Conservation (phyloP, 1,140 invertebrate genomes). For the Drosophila mayri region DNA sequence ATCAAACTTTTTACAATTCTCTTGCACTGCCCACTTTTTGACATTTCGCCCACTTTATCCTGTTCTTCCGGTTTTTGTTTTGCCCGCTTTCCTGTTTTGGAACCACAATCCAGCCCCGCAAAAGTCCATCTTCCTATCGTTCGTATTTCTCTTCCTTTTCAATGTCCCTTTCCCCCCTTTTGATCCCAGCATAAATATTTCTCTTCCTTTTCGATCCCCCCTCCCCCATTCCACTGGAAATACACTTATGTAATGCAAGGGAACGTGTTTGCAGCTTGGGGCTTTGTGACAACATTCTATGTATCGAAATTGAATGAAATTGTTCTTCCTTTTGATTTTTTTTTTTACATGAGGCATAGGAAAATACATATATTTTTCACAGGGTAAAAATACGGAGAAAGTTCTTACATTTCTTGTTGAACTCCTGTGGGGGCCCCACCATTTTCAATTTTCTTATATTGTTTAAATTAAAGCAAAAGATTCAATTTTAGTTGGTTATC, state of each 20-base stretch:
- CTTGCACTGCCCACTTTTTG: constrained; percentile 68
- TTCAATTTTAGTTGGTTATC: background rate
- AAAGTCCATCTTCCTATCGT: constrained; percentile 17
- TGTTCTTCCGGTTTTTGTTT: constrained; percentile 83
- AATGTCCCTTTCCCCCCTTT: background rate
- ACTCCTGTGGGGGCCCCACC: background rate
- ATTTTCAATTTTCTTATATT: background rate
- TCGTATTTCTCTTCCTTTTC: background rate
- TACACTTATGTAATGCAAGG: constrained; percentile 70
- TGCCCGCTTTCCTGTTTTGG: constrained; percentile 79
- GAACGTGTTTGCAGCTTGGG: constrained; percentile 70
- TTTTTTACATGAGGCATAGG: background rate
- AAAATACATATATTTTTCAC: background rate
- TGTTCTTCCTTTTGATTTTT: constrained; percentile 19
- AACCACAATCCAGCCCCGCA: constrained; percentile 74
- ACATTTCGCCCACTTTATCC: constrained; percentile 83
- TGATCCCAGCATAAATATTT: background rate
- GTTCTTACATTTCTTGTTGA: constrained; percentile 5
- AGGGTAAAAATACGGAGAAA: background rate
- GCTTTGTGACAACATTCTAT: constrained; percentile 72
- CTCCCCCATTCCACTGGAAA: constrained; percentile 1
- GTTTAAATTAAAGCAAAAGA: background rate
- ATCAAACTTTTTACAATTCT: constrained; percentile 28
- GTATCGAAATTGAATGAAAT: constrained; percentile 67
- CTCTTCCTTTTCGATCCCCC: background rate